These are phyloP conservation scores for Cyclargus thomasi DNA, from an alignment of 1,140 invertebrate genomes.

Conservation along the genomic window DNA sequence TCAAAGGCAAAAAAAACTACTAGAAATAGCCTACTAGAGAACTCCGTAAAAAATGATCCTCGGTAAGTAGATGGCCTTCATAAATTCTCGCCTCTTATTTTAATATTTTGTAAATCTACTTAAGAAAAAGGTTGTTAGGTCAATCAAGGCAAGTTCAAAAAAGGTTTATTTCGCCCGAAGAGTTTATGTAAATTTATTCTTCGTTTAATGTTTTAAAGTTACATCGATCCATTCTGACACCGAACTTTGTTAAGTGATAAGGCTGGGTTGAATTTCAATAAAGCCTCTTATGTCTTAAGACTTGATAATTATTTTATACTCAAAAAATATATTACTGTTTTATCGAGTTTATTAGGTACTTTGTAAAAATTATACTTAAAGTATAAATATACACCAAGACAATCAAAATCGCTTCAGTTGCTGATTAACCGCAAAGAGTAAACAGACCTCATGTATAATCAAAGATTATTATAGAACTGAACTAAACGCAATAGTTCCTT, in stretches of 20 bases:
- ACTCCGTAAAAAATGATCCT: not conserved
- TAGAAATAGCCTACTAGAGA: no score
- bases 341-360: no score
- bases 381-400: no score
- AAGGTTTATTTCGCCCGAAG: constrained; percentile 10
- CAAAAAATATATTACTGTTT: no score
- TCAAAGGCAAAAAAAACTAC: no score
- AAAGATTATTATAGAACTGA: no score
- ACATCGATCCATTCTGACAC: not conserved
- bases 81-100: not conserved
- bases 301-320: constrained; percentile 24
- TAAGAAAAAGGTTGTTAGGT: not conserved
- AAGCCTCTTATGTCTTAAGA: not conserved
- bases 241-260: constrained; percentile 6
- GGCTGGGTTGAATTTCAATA: not conserved
- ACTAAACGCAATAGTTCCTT: no score
- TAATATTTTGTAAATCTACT: not conserved
- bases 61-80: not conserved
- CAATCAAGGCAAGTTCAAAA: constrained; percentile 10
- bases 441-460: no score
- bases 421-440: no score
- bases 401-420: no score
- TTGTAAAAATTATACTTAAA: no score
- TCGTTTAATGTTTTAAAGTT: constrained; percentile 4
- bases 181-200: constrained; percentile 11